Percentiles rank a stretch among this genome's conserved stretches.
phyloP scores from a whole-genome alignment of 2,888 invertebrate species.

The Hirtodrosophila duncani region DNA sequence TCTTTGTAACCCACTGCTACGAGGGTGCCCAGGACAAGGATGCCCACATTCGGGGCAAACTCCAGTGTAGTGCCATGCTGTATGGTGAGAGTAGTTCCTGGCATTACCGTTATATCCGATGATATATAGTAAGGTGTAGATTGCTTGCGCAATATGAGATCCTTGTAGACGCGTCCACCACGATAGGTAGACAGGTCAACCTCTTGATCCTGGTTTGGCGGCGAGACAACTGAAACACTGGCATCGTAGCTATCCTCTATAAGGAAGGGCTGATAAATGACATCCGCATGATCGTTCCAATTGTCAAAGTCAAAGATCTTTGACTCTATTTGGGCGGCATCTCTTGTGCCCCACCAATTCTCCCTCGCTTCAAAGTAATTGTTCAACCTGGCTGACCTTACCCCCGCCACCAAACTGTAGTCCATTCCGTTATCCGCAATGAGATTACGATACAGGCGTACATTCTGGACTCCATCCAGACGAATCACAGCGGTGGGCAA shows the following conservation, averaged over 20 bases:
- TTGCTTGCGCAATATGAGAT: constrained; percentile 83
- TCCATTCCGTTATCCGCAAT: constrained; percentile 90
- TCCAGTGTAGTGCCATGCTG: constrained; percentile 93
- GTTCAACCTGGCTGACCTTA: constrained; percentile 90
- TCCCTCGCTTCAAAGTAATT: constrained; percentile 92
- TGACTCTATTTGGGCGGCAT: constrained; percentile 85
- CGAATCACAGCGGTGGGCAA: constrained; percentile 90
- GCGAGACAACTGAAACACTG: constrained; percentile 83
- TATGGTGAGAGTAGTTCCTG: constrained; percentile 90
- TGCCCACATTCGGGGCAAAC: constrained; percentile 96
- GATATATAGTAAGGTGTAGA: constrained; percentile 87
- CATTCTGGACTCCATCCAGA: constrained; percentile 96
- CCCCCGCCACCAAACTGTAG: constrained; percentile 95
- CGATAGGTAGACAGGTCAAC: constrained; percentile 83
- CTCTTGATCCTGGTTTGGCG: constrained; percentile 78
- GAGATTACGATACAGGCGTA: constrained; percentile 92
- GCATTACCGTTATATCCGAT: constrained; percentile 98
- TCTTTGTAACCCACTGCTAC: constrained; percentile 88
- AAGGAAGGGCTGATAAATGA: constrained; percentile 92
- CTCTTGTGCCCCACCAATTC: constrained; percentile 97
- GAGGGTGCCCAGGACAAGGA: constrained; percentile 94
- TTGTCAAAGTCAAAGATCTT: constrained; percentile 98
- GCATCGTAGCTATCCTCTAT: constrained; percentile 87
- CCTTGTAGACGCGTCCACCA: constrained; percentile 87
- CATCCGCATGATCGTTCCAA: constrained; percentile 98